Percentiles rank a stretch among this genome's conserved stretches.
Conservation (phyloP, 2,113 vertebrate genomes). For the Gracilinanus agilis region DNA sequence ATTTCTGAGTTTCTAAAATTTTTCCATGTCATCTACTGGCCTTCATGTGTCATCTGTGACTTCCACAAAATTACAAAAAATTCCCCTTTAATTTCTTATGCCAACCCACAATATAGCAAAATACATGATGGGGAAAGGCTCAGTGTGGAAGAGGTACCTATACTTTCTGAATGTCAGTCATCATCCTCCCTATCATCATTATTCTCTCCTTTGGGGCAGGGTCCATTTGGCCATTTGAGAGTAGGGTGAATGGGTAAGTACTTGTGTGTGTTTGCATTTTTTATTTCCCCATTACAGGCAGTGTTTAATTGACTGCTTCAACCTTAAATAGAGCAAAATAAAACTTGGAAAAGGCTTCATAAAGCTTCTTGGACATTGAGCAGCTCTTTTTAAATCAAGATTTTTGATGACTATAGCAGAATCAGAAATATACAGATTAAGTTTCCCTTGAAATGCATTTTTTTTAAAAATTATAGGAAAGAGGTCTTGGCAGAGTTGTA, state of each 20-base stretch:
- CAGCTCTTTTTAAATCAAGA: background rate
- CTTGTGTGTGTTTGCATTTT: background rate
- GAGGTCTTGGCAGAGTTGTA: background rate
- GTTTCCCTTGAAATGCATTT: slow-evolving; percentile 8
- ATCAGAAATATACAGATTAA: slow-evolving; percentile 6
- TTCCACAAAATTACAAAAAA: no score
- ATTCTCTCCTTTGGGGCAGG: background rate
- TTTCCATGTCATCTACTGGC: no score
- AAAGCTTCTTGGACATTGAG: background rate
- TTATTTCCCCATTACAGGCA: background rate
- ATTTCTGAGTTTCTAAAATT: no score
- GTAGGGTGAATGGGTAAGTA: background rate
- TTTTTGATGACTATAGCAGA: slow-evolving; percentile 1
- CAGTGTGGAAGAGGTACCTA: no score
- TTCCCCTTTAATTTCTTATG: no score
- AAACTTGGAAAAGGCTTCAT: background rate
- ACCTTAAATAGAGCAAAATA: background rate
- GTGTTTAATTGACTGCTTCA: background rate
- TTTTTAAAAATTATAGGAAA: background rate
- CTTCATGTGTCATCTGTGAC: no score
- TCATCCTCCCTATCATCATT: background rate
- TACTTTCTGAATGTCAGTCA: background rate
- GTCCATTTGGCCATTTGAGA: background rate
- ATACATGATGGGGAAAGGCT: no score
- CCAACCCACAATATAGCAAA: no score